Base-by-base conservation (phyloP, 2,888 invertebrate genomes). In the Shargacucullia verbasci region DNA sequence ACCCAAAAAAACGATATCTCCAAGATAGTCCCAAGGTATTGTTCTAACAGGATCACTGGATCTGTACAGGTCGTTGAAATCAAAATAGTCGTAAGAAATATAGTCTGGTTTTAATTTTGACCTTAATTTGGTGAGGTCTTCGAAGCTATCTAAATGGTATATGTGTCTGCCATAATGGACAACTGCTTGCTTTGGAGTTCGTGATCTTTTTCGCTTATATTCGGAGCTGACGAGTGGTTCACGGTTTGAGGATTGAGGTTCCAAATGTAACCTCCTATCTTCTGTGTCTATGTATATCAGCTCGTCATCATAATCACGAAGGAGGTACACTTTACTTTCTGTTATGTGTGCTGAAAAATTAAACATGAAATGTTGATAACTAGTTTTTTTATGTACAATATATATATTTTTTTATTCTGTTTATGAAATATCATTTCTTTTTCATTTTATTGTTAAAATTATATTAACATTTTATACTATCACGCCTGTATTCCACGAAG, bases 71-170 rank as follows among this genome's bases (percentile, higher is more conserved):
- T 76, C 67, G 0, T 48, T 48, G 0, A 81, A 4, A 14, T 81
- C 81, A 0, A 76, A 8, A 5, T 79, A 78, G 8, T 81, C 79
- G 5, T 70, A 60, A 0, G 74, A 64, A 2, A 79, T 0, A 0
- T 34, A 3, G 4, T 33, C 13, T 0, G 38, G 37, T 0, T 62
- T 38, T 0, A 64, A 0, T 1, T 12, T 0, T 2, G 59, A 15
- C 2, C 50, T 27, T 4, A 55, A 11, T 12, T 45, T 38, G 9
- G 11, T 29, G 0, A 39, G 1, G 10, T 53, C 13, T 7, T 35
- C 14, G 0, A 44, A 46, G 0, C 31, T 31, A 1, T 61, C 46
- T 5, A 69, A 13, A 14, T 57, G 43, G 1, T 44, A 53, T 0
- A 50, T 44, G 5, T 56, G 57, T 27, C 53, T 11, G 0, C 54